A percentile compares a stretch with the other conserved stretches of the same genome.
phyloP scores from a whole-genome alignment of 2,888 invertebrate species.

The Rhagonycha fulva region DNA sequence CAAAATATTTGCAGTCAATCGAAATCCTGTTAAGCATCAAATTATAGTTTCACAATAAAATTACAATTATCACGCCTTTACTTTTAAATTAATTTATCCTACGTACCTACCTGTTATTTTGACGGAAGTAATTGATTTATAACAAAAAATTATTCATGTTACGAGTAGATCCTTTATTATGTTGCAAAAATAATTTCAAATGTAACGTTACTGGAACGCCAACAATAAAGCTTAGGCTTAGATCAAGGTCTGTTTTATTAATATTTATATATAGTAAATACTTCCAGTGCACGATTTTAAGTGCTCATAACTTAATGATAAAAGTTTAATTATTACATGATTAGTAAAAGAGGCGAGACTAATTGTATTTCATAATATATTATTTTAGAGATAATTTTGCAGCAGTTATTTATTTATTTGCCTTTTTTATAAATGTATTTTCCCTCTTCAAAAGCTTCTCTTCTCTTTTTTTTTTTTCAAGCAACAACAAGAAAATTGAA shows the following conservation, averaged over 20 bases:
- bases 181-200: not conserved
- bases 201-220: not conserved
- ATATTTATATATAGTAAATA: not conserved
- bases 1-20: not conserved
- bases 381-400: not conserved
- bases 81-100: not conserved
- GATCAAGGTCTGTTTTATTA: not conserved
- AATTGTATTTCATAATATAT: not conserved
- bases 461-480: no score
- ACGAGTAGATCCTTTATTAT: not conserved
- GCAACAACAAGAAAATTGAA: no score
- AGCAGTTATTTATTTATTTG: not conserved
- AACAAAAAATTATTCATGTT: not conserved
- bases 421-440: not conserved
- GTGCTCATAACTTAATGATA: not conserved
- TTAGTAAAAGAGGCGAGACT: not conserved
- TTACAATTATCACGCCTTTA: not conserved
- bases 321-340: not conserved
- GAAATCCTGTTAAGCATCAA: not conserved
- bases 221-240: not conserved
- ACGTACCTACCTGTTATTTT: not conserved
- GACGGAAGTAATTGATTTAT: not conserved
- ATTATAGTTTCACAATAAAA: not conserved
- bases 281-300: not conserved
- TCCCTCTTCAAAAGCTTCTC: not conserved